Base-by-base conservation (phyloP, 2,113 vertebrate genomes). In the Poeciliopsis occidentalis region DNA sequence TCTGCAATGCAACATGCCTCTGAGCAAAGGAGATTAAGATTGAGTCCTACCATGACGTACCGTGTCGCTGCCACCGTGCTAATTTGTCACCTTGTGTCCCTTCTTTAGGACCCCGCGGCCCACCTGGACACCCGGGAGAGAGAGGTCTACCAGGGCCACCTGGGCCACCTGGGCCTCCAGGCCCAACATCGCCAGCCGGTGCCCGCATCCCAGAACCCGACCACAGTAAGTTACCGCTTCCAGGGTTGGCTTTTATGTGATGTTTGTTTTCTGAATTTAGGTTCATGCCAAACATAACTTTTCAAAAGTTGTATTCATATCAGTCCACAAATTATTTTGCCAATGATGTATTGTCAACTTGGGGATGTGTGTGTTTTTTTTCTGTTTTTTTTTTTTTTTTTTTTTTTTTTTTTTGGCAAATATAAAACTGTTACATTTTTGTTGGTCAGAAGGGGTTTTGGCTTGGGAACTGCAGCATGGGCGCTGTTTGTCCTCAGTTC, bases 41-140 rank as follows among this genome's bases (percentile, higher is more conserved):
- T 47, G 64, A 51, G 61, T 69, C 54, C 51, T 57, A 29, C 29
- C n/a, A 26, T 30, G 60, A 57, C 26, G 29, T 54, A 29, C 47
- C 62, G 47, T 31, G 27, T 32, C 19, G 81, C 60, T 80, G 26
- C 78, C 70, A 69, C 54, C 44, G 3, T 54, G 39, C 54, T 79
- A 26, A 73, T 80, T 39, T 79, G 54, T 63, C 8, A 15, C 85
- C 47, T 81, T n/a, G 83, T 57, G 15, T 75, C 69, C 74, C 29
- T 77, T 71, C 71, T 67, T 68, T 90, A 82, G 97, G 37, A 79
- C 96, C 81, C 75, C 96, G 79, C 71, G 97, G 97, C 54, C 95
- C 93, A 3, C 95, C 95, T 0, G 97, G 97, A 37, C 87, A 88
- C 57, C 96, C 95, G 2, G 97, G 96, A 85, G 95, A 97, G 65